phyloP scores from a whole-genome alignment of 1,140 invertebrate species.

The Papilio machaon region DNA sequence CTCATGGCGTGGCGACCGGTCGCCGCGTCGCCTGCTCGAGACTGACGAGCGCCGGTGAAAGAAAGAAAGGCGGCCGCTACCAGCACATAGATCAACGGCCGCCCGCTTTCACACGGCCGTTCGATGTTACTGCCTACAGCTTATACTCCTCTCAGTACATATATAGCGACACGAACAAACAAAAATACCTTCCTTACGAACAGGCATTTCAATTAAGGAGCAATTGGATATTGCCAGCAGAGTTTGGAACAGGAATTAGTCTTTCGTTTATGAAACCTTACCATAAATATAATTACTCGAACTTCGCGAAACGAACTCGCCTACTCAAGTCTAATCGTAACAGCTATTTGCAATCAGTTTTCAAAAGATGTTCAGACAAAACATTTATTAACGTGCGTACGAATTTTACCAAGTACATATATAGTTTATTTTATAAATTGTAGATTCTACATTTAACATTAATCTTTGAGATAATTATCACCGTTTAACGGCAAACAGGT shows the following conservation, averaged over 20 bases:
- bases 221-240: background rate
- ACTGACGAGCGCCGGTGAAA: conserved; percentile 27
- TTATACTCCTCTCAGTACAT: background rate
- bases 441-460: background rate
- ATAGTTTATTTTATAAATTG: conserved; percentile 1
- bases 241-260: background rate
- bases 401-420: background rate
- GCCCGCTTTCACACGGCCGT: background rate
- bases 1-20: conserved; percentile 33
- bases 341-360: background rate
- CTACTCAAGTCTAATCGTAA: background rate
- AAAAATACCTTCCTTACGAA: background rate
- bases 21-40: conserved; percentile 31
- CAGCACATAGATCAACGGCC: background rate
- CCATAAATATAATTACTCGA: background rate
- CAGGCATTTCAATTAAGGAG: background rate
- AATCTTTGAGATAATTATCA: conserved; percentile 37
- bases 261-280: background rate
- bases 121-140: background rate
- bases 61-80: conserved; percentile 31
- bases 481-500: conserved; percentile 39
- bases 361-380: no score
- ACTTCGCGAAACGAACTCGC: background rate
- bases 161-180: background rate
- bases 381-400: no score